These are phyloP conservation scores for Macroramphosus scolopax DNA, from an alignment of 2,797 vertebrate species.

Conservation along the genomic window DNA sequence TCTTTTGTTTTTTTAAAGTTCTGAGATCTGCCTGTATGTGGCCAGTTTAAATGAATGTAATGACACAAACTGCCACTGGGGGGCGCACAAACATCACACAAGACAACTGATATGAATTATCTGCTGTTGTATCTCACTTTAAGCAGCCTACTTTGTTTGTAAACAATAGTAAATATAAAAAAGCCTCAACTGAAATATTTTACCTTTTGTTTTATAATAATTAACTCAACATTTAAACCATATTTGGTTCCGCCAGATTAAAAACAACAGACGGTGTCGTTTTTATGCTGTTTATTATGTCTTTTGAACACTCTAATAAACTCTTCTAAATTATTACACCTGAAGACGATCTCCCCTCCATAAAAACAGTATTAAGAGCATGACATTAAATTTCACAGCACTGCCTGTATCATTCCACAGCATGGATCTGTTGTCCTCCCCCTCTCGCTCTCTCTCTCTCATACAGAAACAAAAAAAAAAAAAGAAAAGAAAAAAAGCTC, in stretches of 20 bases:
- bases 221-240: too few relatives aligned
- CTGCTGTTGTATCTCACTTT: conserved; percentile 1
- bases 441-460: conserved; percentile 8
- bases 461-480: conserved; percentile 20
- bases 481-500: conserved; percentile 38
- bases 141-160: too few relatives aligned
- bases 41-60: too few relatives aligned
- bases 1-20: background rate
- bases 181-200: too few relatives aligned
- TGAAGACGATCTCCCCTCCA: conserved; percentile 69
- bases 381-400: conserved; percentile 79
- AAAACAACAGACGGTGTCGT: conserved; percentile 21
- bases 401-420: conserved; percentile 67
- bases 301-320: conserved; percentile 78
- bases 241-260: too few relatives aligned
- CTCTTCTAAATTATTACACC: conserved; percentile 77
- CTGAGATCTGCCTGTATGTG: too few relatives aligned
- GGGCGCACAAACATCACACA: conserved; percentile 23
- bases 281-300: conserved; percentile 77
- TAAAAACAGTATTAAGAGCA: conserved; percentile 77
- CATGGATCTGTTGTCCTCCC: conserved; percentile 52
- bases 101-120: background rate
- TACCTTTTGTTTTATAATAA: too few relatives aligned
- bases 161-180: too few relatives aligned
- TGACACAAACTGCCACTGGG: conserved; percentile 30